These are phyloP conservation scores for Chiropotes sagulatus DNA, from an alignment of 2,797 vertebrate genomes.

Conservation along the genomic window DNA sequence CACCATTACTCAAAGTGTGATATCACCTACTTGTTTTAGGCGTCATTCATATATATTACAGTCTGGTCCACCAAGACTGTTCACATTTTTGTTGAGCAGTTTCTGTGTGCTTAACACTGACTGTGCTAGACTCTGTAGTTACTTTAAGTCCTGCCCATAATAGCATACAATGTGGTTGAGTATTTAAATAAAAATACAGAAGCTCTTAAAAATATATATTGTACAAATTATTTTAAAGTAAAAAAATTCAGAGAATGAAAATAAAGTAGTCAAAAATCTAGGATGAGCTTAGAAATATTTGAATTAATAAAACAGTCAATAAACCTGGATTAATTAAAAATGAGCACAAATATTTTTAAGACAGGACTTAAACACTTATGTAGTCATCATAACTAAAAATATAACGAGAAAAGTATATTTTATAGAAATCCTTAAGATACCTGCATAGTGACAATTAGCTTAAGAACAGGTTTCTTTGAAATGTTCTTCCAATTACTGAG, in stretches of 20 bases:
- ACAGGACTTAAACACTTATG: background rate
- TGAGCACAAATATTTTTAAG: conserved; percentile 14
- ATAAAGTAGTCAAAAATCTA: background rate
- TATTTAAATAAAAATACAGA: background rate
- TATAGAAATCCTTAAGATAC: background rate
- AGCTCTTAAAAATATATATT: background rate
- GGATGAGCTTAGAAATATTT: background rate
- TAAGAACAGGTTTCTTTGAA: background rate
- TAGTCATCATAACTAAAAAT: background rate
- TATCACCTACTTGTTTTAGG: background rate
- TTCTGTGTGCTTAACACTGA: background rate
- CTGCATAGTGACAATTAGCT: background rate
- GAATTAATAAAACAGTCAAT: conserved; percentile 32
- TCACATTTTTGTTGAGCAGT: background rate
- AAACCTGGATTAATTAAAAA: conserved; percentile 8
- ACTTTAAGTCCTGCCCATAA: background rate
- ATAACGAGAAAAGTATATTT: background rate
- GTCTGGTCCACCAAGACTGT: background rate
- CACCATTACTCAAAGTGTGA: background rate
- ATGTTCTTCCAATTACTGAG: background rate
- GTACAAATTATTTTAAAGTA: conserved; percentile 2
- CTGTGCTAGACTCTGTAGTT: background rate
- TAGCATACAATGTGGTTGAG: background rate
- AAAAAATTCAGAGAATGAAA: conserved; percentile 34
- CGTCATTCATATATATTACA: background rate